Base-by-base conservation (phyloP, 2,797 vertebrate genomes). In the Serranus cabrilla region DNA sequence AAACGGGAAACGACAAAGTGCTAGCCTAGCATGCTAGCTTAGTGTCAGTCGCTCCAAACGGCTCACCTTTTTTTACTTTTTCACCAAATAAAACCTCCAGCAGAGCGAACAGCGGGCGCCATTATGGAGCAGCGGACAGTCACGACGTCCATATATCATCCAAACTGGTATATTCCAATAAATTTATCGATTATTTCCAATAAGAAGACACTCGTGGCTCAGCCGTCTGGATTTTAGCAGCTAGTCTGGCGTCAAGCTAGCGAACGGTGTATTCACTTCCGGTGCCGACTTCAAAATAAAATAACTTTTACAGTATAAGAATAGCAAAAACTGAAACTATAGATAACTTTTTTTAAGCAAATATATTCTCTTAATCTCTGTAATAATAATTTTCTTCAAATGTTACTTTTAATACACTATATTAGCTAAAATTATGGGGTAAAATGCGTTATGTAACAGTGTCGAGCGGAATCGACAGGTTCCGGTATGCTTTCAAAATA, bases 1-100 rank as follows among this genome's bases (percentile, higher is more conserved):
- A 93, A 92, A 90, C 84, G 27, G 81, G 82, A 91, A 87, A 87
- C 88, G 50, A 82, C 85, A 68, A 71, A 70, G 40, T 39, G 78
- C 43, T 89, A 89, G 85, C 73, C 78, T 87, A 90, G 90, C 89
- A 31, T 27, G 51, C 23, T 88, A 89, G 84, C 89, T 65, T 17
- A 7, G 16, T 27, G 25, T 13, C 58, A 49, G 50, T 42, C 34
- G 74, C 71, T 42, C 17, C 54, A 10, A 51, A 2, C 46, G 56
- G n/a, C 87, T 91, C 74, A 92, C 92, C 91, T 84, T 81, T 45
- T 46, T 21, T 39, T 5, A 14, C 11, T 12, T 23, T 34, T 71
- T 83, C 82, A 82, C 40, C 70, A 9, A 3, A 13, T 25, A 25
- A 71, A 69, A 1, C 27, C 40, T 60, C 59, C 77, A 11, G 56